phyloP scores from a whole-genome alignment of 2,888 invertebrate species.

The Hypomecis punctinalis region DNA sequence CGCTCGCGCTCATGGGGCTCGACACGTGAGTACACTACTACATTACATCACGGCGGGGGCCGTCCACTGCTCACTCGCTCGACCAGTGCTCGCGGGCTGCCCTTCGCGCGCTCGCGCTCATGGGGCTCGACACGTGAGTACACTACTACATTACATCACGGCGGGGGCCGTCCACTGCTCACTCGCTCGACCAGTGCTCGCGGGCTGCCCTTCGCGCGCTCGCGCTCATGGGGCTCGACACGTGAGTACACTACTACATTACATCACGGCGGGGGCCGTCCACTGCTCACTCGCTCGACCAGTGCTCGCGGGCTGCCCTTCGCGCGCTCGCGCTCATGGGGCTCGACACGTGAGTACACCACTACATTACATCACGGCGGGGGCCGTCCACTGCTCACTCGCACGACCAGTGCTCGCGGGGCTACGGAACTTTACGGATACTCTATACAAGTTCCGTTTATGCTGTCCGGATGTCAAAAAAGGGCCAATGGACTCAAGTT shows the following conservation, averaged over 20 bases:
- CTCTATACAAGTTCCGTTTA: neutral
- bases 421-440: no score
- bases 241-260: no score
- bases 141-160: neutral
- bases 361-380: no score
- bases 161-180: no score
- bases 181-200: slow-evolving; percentile 69
- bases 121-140: slow-evolving; percentile 91
- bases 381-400: no score
- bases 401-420: no score
- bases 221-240: slow-evolving; percentile 92
- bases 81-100: slow-evolving; percentile 81
- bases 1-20: slow-evolving; percentile 93
- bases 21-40: slow-evolving; percentile 85
- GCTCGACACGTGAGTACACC: slow-evolving; percentile 89
- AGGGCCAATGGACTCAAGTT: no score
- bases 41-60: neutral
- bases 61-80: slow-evolving; percentile 76
- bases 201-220: slow-evolving; percentile 90
- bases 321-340: slow-evolving; percentile 93
- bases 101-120: slow-evolving; percentile 91
- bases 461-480: no score
- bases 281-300: no score
- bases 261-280: no score
- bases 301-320: no score